A percentile compares a stretch with the other conserved stretches of the same genome.
Conservation (phyloP, 2,113 vertebrate species). For the Protomyctophum bolini region DNA sequence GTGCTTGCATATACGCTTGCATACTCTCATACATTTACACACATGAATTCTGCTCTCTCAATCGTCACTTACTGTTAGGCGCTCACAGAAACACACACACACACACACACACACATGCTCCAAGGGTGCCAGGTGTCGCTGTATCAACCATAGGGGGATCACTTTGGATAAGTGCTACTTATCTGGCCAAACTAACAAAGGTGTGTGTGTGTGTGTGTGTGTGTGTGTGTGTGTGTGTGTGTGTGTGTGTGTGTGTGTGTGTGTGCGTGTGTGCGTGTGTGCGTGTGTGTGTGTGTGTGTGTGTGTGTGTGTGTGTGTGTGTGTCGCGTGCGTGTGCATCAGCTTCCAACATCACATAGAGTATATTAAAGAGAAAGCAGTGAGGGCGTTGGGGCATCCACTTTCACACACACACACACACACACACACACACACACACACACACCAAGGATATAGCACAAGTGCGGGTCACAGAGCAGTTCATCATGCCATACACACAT, state of each 20-base stretch:
- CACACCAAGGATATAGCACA: no score
- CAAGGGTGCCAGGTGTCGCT: slow-evolving; percentile 23
- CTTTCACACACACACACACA: not conserved
- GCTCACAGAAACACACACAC: not conserved
- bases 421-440: slow-evolving; percentile 9
- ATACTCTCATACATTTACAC: slow-evolving; percentile 6
- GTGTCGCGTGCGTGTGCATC: not conserved
- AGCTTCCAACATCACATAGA: slow-evolving; percentile 22
- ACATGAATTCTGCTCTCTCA: not conserved
- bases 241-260: slow-evolving; percentile 5
- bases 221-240: not conserved
- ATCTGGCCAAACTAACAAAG: slow-evolving; percentile 22
- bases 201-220: slow-evolving; percentile 4
- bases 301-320: not conserved
- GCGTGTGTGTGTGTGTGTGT: slow-evolving; percentile 2
- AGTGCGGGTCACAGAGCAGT: not conserved
- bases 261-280: not conserved
- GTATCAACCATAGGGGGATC: slow-evolving; percentile 13
- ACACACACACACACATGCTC: not conserved
- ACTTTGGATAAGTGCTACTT: slow-evolving; percentile 51
- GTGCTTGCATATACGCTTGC: not conserved
- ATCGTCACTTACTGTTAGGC: not conserved
- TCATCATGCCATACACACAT: not conserved
- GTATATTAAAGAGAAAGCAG: slow-evolving; percentile 17
- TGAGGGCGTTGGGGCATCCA: not conserved